Percentiles rank a stretch among this genome's conserved stretches.
These are phyloP conservation scores for Hybognathus amarus DNA, from an alignment of 2,797 vertebrate genomes.

Conservation along the genomic window DNA sequence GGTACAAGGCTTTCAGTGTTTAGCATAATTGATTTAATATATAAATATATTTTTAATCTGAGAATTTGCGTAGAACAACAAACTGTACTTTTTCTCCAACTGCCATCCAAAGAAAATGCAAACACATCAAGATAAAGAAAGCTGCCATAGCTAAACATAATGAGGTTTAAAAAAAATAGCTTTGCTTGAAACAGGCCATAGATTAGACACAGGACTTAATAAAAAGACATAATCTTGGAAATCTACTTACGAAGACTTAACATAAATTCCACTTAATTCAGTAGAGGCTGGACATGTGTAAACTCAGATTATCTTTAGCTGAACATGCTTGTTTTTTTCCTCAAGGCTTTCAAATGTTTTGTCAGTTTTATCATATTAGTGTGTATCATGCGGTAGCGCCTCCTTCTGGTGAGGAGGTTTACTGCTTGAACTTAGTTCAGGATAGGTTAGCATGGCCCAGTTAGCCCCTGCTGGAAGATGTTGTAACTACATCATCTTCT, in stretches of 20 bases:
- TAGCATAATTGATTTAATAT: no score
- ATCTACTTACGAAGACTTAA: constrained; percentile 30
- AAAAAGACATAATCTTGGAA: constrained; percentile 33
- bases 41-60: background rate
- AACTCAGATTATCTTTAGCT: constrained; percentile 11
- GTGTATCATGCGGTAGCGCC: constrained; percentile 63
- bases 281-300: background rate
- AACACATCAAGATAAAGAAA: background rate
- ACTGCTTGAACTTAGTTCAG: constrained; percentile 30
- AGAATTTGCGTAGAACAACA: background rate
- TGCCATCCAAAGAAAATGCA: background rate
- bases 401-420: constrained; percentile 68
- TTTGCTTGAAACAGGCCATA: background rate
- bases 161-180: background rate
- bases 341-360: background rate
- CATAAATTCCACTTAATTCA: constrained; percentile 13
- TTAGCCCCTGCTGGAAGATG: background rate
- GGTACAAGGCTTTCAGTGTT: background rate
- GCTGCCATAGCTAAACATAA: background rate
- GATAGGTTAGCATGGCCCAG: background rate
- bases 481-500: background rate
- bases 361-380: background rate
- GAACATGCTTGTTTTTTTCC: constrained; percentile 10
- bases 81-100: background rate
- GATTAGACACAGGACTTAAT: constrained; percentile 7